Base-by-base conservation (phyloP, 2,113 vertebrate species). In the Entelurus aequoreus region DNA sequence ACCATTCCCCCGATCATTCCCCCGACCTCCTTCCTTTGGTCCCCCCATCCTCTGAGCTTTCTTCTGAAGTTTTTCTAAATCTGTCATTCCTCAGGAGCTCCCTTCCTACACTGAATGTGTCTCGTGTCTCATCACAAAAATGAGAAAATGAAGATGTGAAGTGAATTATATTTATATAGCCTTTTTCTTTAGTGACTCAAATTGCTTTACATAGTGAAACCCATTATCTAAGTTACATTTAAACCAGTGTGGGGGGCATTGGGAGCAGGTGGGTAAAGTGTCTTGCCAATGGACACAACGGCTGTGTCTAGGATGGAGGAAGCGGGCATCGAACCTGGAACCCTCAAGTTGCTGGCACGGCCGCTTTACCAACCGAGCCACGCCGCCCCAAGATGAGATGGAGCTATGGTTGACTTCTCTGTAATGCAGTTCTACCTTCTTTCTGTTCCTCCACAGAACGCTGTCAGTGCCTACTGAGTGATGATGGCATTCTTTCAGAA, bases 401-500 rank as follows among this genome's bases (percentile, higher is more conserved):
- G 13, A 46, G 50, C 36, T 0, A 52, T 54, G 13, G 2, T 60
- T 15, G 9, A 5, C 49, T 59, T 37, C 50, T 48, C 6, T 65
- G n/a, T 71, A 63, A 79, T 44, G n/a, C 49, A 7, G 37, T 54
- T 63, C 0, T 5, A 2, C 63, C 2, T 68, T 61, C 48, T 50
- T 75, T 36, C 72, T 15, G 36, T 63, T 49, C 74, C 14, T 77
- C 36, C 53, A 28, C 84, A 91, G 89, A 71, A 78, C 66, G 54
- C 76, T 65, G 54, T 76, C 63, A 82, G 55, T 42, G 8, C 58
- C 60, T 63, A 68, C 59, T 61, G 69, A 78, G 71, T 55, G 65
- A 86, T 85, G 74, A 91, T 89, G 86, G 82, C 88, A 0, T 74
- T 80, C 74, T 91, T 91, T 81, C 86, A 88, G 76, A 90, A 84